Base-by-base conservation (phyloP, 2,113 vertebrate genomes). In the Capra hircus region DNA sequence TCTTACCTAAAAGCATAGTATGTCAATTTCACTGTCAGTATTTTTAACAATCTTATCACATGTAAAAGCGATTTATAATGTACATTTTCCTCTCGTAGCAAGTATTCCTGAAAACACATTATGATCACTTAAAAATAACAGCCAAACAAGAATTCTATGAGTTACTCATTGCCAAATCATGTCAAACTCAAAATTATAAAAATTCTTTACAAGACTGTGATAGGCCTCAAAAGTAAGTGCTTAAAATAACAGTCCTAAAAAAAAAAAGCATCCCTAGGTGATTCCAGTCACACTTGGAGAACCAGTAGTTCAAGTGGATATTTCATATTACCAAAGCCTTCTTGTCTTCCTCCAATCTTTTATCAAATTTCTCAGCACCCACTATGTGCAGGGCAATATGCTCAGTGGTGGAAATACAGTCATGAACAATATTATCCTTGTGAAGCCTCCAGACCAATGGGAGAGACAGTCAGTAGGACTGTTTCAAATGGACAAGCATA, bases 161-260 rank as follows among this genome's bases (percentile, higher is more conserved):
- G 60, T 91, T 88, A 53, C 13, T 82, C 77, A 52, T 82, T 91
- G 78, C 21, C 30, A 77, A 91, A 93, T 93, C 52, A 80, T 90
- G 19, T 87, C 25, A 80, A 92, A 80, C 80, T 92, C 21, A 92
- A 95, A 90, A 90, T 87, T 33, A 13, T 52, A 95, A 93, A 97
- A 93, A 40, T 71, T 78, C 10, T 82, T 57, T 40, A 84, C 40
- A 93, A 80, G 25, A 64, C 6, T 88, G 17, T n/a, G 3, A 67
- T 57, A n/a, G 15, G 19, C 25, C 50, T 94, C 57, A 48, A 71
- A 89, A 78, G 45, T 89, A 95, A 85, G 16, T 89, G 30, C 30
- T 95, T 77, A 64, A 91, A 90, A 48, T 45, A 71, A 43, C 21
- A 86, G 67, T 19, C 14, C 14, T 48, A 23, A 57, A 27, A 43